These are phyloP conservation scores for Drosophila seguyi DNA, from an alignment of 1,140 invertebrate genomes.

Conservation along the genomic window DNA sequence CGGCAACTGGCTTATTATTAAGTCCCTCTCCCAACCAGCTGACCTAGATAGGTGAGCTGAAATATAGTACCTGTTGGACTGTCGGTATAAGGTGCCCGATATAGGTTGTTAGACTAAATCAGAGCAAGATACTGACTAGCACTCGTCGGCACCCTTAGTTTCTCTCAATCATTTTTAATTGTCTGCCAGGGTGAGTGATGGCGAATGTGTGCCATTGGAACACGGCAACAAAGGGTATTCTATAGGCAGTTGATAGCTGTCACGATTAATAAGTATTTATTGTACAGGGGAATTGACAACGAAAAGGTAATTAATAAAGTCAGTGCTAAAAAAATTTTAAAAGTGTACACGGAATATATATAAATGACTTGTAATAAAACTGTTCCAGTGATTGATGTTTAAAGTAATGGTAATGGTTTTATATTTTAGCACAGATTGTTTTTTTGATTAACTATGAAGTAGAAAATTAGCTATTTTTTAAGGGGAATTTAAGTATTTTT, in stretches of 20 bases:
- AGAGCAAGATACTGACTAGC: background rate
- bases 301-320: background rate
- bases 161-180: slow-evolving; percentile 15
- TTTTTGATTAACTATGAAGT: background rate
- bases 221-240: background rate
- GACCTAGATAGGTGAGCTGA: slow-evolving; percentile 49
- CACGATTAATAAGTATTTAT: slow-evolving; percentile 2
- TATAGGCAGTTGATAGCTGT: background rate
- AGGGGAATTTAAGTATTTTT: too few species aligned
- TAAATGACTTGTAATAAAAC: background rate
- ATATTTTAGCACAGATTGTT: background rate
- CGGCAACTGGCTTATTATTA: slow-evolving; percentile 18
- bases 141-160: background rate
- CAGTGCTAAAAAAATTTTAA: background rate
- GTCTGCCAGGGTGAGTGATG: background rate
- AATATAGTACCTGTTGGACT: background rate
- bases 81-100: slow-evolving; percentile 8
- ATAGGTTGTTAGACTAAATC: background rate
- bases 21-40: slow-evolving; percentile 28
- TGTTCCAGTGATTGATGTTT: slow-evolving; percentile 1
- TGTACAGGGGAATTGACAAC: background rate
- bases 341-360: too few species aligned
- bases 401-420: background rate
- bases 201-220: background rate
- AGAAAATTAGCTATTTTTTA: background rate